These are phyloP conservation scores for Nautilus pompilius DNA, from an alignment of 1,140 invertebrate species.

Conservation along the genomic window DNA sequence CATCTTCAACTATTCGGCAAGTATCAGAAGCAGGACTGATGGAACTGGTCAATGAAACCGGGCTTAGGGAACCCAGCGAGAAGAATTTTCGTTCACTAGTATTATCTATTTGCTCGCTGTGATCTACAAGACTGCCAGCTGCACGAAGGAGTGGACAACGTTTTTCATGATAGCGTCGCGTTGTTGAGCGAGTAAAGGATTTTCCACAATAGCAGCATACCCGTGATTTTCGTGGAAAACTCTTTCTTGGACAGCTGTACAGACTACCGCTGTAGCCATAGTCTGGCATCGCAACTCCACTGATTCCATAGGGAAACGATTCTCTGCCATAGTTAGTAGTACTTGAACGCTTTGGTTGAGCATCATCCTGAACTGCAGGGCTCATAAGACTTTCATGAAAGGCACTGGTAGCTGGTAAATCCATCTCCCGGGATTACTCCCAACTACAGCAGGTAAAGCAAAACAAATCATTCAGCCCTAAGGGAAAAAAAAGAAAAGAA, in stretches of 20 bases:
- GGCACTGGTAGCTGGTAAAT: conserved; percentile 2
- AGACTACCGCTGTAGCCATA: conserved; percentile 43
- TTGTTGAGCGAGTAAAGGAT: conserved; percentile 48
- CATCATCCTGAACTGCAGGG: not conserved
- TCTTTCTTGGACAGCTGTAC: conserved; percentile 46
- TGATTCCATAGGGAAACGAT: conserved; percentile 44
- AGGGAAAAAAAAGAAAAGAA: not conserved
- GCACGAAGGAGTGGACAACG: conserved; percentile 40
- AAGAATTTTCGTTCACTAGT: not conserved
- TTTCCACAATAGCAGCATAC: conserved; percentile 47
- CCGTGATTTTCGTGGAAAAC: conserved; percentile 45
- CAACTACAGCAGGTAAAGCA: not conserved
- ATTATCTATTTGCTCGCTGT: conserved; percentile 9
- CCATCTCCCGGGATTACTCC: conserved; percentile 2
- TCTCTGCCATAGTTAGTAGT: not conserved
- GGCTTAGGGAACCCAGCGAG: not conserved
- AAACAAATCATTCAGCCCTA: not conserved
- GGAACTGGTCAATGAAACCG: not conserved
- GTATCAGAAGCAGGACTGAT: conserved; percentile 1
- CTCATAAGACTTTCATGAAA: not conserved
- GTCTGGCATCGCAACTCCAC: conserved; percentile 43
- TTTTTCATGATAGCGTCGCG: conserved; percentile 47
- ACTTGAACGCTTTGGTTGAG: not conserved
- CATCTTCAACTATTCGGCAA: not conserved
- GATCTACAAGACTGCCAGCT: conserved; percentile 32